Evolutionary conservation across 2,888 invertebrate species (phyloP).

Genomic region (Resseliella maxima): DNA sequence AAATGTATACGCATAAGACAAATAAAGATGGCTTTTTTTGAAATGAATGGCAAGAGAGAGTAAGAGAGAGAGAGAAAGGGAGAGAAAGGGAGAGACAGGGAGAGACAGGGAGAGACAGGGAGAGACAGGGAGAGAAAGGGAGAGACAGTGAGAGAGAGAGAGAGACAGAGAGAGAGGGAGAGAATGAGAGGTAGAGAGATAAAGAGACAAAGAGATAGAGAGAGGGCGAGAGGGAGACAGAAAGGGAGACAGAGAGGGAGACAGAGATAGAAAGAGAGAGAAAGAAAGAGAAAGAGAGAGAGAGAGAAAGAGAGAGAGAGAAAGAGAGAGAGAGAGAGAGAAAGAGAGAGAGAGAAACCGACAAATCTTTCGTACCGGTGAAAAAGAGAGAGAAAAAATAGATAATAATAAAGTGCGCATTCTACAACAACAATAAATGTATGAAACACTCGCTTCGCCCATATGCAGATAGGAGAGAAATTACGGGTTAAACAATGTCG

Average conservation of each 20-base stretch:
- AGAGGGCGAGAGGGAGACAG: not conserved
- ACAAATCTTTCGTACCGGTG: not conserved
- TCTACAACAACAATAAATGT: constrained; percentile 6
- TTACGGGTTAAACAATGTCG: not conserved
- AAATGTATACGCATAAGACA: constrained; percentile 25
- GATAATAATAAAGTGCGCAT: not conserved
- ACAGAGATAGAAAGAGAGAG: not conserved
- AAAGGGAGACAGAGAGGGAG: not conserved
- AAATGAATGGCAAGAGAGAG: not conserved
- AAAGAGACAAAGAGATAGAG: not conserved
- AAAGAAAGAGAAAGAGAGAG: not conserved
- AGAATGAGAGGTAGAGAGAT: not conserved
- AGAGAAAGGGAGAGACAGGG: not conserved
- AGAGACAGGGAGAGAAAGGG: not conserved
- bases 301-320: not conserved
- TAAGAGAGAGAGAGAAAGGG: not conserved
- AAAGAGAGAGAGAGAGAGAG: not conserved
- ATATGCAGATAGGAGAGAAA: not conserved
- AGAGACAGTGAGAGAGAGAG: not conserved
- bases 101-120: not conserved
- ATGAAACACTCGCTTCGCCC: not conserved
- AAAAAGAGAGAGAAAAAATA: not conserved
- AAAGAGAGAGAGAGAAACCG: not conserved
- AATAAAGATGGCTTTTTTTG: constrained; percentile 4
- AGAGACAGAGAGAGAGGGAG: not conserved